Evolutionary conservation across 2,797 vertebrate genomes (phyloP).

Genomic region (Pachyuromys duprasi): DNA sequence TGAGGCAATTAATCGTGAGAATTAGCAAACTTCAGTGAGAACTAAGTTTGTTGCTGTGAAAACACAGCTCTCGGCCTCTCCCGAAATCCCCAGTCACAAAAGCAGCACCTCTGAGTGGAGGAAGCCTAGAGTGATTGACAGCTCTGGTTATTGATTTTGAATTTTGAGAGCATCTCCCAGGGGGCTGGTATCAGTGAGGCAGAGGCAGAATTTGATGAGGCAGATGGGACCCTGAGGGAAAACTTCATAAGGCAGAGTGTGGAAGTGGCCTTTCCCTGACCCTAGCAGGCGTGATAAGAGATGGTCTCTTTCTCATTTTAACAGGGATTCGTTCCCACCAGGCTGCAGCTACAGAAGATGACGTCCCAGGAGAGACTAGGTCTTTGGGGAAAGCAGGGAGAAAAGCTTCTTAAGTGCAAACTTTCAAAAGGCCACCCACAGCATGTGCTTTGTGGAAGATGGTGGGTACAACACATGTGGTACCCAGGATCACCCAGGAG

Average conservation of each 20-base stretch:
- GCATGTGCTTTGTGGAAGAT: slow-evolving; percentile 46
- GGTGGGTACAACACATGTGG: background rate
- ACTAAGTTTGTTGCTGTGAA: background rate
- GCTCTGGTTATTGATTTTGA: slow-evolving; percentile 74
- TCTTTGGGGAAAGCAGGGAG: background rate
- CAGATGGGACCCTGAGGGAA: slow-evolving; percentile 69
- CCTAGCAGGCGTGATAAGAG: background rate
- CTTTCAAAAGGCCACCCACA: slow-evolving; percentile 60
- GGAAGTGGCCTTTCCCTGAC: slow-evolving; percentile 60
- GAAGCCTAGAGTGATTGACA: slow-evolving; percentile 69
- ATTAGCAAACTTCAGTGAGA: slow-evolving; percentile 66
- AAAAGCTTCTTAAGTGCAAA: slow-evolving; percentile 56
- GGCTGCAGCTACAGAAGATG: slow-evolving; percentile 57
- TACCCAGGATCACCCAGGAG: background rate
- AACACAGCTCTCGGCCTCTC: background rate
- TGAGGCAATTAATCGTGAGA: slow-evolving; percentile 74
- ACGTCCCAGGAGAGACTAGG: slow-evolving; percentile 41
- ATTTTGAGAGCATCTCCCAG: slow-evolving; percentile 69
- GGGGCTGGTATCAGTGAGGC: slow-evolving; percentile 22
- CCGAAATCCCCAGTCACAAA: background rate
- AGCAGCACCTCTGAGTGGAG: background rate
- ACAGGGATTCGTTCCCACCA: slow-evolving; percentile 55
- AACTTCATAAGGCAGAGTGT: slow-evolving; percentile 18
- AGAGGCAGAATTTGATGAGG: slow-evolving; percentile 74
- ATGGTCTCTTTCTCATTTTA: slow-evolving; percentile 63